Evolutionary conservation across 1,140 invertebrate species (phyloP).

Genomic region (Scaptodrosophila lebanonensis): DNA sequence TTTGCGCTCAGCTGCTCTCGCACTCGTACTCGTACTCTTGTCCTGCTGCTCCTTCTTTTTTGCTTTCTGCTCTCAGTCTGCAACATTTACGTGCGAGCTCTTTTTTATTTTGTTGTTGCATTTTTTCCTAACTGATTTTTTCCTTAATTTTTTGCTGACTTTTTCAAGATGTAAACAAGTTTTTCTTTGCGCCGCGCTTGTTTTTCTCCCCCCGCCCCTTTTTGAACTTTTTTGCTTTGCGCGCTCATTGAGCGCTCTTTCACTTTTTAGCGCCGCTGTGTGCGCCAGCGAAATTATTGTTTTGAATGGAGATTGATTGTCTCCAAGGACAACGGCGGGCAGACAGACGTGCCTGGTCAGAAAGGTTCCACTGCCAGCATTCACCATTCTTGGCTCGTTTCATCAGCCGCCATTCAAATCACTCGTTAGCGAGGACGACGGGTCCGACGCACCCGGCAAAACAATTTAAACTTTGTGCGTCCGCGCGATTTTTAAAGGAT

Average conservation of each 20-base stretch:
- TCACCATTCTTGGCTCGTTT: slow-evolving; percentile 6
- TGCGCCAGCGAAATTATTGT: slow-evolving; percentile 59
- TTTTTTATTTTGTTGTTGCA: slow-evolving; percentile 32
- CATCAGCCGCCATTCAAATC: slow-evolving; percentile 4
- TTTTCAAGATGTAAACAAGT: slow-evolving; percentile 75
- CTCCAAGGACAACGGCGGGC: slow-evolving; percentile 63
- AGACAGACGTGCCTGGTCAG: slow-evolving; percentile 31
- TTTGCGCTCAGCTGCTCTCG: slow-evolving; percentile 15
- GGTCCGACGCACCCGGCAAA: slow-evolving; percentile 21
- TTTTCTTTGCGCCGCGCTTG: slow-evolving; percentile 59
- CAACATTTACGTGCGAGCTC: slow-evolving; percentile 30
- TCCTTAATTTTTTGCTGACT: slow-evolving; percentile 31
- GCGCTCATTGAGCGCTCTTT: slow-evolving; percentile 47
- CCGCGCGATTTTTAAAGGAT: slow-evolving; percentile 52
- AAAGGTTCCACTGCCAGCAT: too few relatives aligned
- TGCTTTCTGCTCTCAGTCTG: slow-evolving; percentile 51
- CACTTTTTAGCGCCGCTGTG: slow-evolving; percentile 42
- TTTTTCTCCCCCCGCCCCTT: slow-evolving; percentile 22
- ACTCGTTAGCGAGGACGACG: slow-evolving; percentile 49
- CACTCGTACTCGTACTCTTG: too few relatives aligned
- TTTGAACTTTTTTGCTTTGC: slow-evolving; percentile 24
- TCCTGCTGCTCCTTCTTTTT: too few relatives aligned
- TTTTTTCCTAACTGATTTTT: slow-evolving; percentile 35
- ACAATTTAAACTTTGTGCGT: slow-evolving; percentile 45
- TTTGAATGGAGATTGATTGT: slow-evolving; percentile 76